These are phyloP conservation scores for Bicyclus anynana DNA, from an alignment of 1,140 invertebrate species.

Conservation along the genomic window DNA sequence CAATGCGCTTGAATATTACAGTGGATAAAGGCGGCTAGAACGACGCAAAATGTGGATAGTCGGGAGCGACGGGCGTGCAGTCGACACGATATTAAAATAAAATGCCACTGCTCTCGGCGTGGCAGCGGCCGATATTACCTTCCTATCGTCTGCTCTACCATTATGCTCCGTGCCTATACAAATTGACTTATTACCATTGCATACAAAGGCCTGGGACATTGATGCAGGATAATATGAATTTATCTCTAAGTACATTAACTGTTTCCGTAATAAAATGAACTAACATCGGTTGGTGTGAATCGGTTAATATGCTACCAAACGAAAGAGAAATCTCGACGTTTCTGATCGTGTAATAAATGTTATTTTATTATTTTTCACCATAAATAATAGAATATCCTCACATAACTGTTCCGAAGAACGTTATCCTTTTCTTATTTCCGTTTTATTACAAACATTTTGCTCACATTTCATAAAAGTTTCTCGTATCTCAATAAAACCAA, in stretches of 20 bases:
- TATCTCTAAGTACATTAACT: background rate
- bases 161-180: slow-evolving; percentile 36
- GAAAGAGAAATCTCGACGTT: too few species aligned
- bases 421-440: background rate
- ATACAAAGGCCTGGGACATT: slow-evolving; percentile 16
- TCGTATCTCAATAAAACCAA: slow-evolving; percentile 1
- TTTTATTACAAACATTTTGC: background rate
- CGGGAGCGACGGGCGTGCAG: slow-evolving; percentile 40
- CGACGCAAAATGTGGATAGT: slow-evolving; percentile 43
- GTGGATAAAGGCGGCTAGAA: slow-evolving; percentile 41
- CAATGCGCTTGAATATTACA: slow-evolving; percentile 58
- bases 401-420: too few species aligned
- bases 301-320: too few species aligned
- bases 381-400: too few species aligned
- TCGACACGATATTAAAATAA: slow-evolving; percentile 63
- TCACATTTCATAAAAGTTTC: background rate
- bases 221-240: background rate
- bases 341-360: too few species aligned
- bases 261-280: background rate
- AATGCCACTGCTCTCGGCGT: slow-evolving; percentile 37
- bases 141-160: slow-evolving; percentile 39
- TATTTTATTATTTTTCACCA: too few species aligned
- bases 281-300: too few species aligned
- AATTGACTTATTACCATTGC: slow-evolving; percentile 36
- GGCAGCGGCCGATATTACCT: slow-evolving; percentile 38